These are phyloP conservation scores for Petrocephalus sullivani DNA, from an alignment of 2,797 vertebrate genomes.

Conservation along the genomic window DNA sequence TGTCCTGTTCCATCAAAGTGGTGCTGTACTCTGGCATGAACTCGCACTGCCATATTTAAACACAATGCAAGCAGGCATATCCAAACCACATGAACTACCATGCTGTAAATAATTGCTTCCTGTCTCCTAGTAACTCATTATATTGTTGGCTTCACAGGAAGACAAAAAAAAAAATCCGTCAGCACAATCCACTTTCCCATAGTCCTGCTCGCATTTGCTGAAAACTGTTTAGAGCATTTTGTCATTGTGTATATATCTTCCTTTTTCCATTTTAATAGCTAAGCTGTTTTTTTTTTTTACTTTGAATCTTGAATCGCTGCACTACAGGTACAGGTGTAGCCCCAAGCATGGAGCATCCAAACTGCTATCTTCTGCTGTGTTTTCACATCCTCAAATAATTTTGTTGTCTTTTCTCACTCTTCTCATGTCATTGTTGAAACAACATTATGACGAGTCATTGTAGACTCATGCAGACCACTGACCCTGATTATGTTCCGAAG, in stretches of 20 bases:
- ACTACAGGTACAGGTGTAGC: not conserved
- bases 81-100: not conserved
- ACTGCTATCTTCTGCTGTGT: not conserved
- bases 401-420: not conserved
- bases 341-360: not conserved
- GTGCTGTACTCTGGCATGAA: not conserved
- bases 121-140: slow-evolving; percentile 13
- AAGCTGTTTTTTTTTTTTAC: not conserved
- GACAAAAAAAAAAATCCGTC: not conserved
- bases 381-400: not conserved
- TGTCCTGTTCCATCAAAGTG: not conserved
- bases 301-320: not conserved
- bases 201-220: not conserved
- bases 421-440: not conserved
- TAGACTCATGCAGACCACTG: not conserved
- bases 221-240: slow-evolving; percentile 1
- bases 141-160: not conserved
- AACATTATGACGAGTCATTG: not conserved
- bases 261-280: not conserved
- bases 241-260: not conserved
- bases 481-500: not conserved
- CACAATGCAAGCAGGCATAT: slow-evolving; percentile 6
- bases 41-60: not conserved
- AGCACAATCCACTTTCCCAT: not conserved
- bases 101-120: slow-evolving; percentile 17